These are phyloP conservation scores for Andricus quercusramuli DNA, from an alignment of 2,888 invertebrate genomes.

Conservation along the genomic window DNA sequence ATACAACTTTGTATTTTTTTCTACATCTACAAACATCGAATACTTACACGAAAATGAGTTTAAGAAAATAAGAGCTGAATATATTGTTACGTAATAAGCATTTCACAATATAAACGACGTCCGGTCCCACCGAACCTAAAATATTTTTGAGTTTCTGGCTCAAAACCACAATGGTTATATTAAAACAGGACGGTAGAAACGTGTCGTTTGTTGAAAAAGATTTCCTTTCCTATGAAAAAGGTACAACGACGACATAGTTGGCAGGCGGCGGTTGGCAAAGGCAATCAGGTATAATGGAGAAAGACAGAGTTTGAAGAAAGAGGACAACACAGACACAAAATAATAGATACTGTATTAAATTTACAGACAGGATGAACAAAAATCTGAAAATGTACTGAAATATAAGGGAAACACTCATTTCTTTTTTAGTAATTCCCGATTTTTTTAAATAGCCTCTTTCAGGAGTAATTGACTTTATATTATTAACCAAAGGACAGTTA, in stretches of 20 bases:
- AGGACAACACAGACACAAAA: slow-evolving; percentile 49
- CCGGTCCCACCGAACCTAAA: slow-evolving; percentile 25
- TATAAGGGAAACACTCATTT: not conserved
- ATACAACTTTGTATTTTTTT: not conserved
- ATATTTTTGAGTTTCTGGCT: slow-evolving; percentile 2
- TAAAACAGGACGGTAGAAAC: not conserved
- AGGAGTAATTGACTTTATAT: no score
- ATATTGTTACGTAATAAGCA: not conserved
- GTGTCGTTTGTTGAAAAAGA: slow-evolving; percentile 26
- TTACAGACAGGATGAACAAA: not conserved
- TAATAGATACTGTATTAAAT: slow-evolving; percentile 30
- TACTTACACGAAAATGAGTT: slow-evolving; percentile 12
- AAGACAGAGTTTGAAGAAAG: slow-evolving; percentile 32
- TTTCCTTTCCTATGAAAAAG: slow-evolving; percentile 49
- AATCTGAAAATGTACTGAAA: not conserved
- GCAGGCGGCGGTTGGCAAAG: slow-evolving; percentile 57
- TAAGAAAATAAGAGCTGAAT: not conserved
- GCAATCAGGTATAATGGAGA: slow-evolving; percentile 50
- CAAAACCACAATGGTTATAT: not conserved
- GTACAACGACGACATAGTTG: slow-evolving; percentile 58
- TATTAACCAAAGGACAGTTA: no score
- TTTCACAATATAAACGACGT: slow-evolving; percentile 28
- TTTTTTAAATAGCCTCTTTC: not conserved
- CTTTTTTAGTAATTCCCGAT: not conserved
- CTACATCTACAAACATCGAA: slow-evolving; percentile 34